Base-by-base conservation (phyloP, 1,140 invertebrate genomes). In the Solen grandis region DNA sequence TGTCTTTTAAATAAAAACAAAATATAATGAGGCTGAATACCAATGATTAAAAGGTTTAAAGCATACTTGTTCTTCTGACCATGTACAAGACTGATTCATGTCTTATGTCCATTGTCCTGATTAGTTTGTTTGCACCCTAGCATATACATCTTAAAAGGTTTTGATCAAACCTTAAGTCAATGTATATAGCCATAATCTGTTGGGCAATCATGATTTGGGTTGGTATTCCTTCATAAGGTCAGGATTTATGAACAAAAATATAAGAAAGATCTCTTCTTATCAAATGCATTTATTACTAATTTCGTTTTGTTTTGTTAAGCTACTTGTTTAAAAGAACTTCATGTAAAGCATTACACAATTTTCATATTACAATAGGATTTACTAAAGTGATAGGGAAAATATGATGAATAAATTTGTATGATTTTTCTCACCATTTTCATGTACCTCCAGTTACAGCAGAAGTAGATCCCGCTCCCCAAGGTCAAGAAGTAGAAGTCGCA, bases 61-160 rank as follows among this genome's bases (percentile, higher is more conserved):
- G 59, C 5, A 1, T 63, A 50, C 35, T 41, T 41, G 27, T 19
- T 82, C 22, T 57, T 22, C 22, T 68, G 0, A 13, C 29, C 33
- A 59, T 59, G 55, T 59, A 22, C 10, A 29, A n/a, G 29, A 10
- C 19, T 19, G 5, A 33, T n/a, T 36, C n/a, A 19, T 22, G 19
- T n/a, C 63, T 27, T n/a, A n/a, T n/a, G 27, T 5, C n/a, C 31
- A 33, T 8, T 59, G 25, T 95, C 95, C 3, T 38, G 63, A 46
- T 46, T 10, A 46, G 41, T 46, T 10, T 46, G 41, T 46, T 46
- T 10, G 41, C 57, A 36, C 35, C 29, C 4, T 19, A 55, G 52
- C 10, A n/a, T 1, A 33, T n/a, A 31, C 50, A 31, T 1, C 22
- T 31, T n/a, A 5, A 8, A 14, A 25, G 31, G 19, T n/a, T 33